Percentiles rank a stretch among this genome's conserved stretches.
Evolutionary conservation across 2,113 vertebrate genomes (phyloP).

Genomic region (Theristicus caerulescens): DNA sequence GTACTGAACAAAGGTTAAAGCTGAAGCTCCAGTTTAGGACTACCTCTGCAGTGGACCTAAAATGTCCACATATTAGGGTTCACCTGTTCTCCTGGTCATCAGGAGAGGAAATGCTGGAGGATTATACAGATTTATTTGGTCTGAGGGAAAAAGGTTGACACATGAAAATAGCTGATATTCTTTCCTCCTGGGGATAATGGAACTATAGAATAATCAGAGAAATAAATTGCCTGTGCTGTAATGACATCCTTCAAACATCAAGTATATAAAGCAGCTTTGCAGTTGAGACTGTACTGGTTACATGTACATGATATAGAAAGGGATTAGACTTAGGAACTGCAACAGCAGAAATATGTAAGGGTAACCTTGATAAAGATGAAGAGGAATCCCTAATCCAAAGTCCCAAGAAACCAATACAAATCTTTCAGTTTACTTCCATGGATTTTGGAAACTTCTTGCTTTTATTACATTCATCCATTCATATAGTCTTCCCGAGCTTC

Average conservation of each 20-base stretch:
- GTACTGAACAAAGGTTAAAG: neutral
- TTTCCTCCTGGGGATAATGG: neutral
- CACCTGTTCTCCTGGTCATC: neutral
- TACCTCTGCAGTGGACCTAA: neutral
- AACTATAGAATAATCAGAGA: neutral
- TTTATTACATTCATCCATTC: neutral
- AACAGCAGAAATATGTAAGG: neutral
- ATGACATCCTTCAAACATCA: neutral
- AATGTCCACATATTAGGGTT: neutral
- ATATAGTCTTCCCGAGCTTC: neutral
- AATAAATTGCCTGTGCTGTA: neutral
- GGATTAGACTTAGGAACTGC: neutral
- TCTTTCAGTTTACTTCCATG: neutral
- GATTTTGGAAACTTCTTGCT: neutral
- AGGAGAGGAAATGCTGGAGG: neutral
- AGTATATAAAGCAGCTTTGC: neutral
- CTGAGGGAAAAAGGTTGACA: neutral
- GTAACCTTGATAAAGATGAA: neutral
- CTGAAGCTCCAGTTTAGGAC: neutral
- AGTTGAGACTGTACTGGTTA: neutral
- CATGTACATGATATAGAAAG: fast-evolving
- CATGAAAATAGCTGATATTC: neutral
- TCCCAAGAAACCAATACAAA: neutral
- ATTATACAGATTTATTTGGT: neutral
- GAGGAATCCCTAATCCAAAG: neutral